These are phyloP conservation scores for Oscheius sp. DNA, from an alignment of 2,888 invertebrate species.

Conservation along the genomic window DNA sequence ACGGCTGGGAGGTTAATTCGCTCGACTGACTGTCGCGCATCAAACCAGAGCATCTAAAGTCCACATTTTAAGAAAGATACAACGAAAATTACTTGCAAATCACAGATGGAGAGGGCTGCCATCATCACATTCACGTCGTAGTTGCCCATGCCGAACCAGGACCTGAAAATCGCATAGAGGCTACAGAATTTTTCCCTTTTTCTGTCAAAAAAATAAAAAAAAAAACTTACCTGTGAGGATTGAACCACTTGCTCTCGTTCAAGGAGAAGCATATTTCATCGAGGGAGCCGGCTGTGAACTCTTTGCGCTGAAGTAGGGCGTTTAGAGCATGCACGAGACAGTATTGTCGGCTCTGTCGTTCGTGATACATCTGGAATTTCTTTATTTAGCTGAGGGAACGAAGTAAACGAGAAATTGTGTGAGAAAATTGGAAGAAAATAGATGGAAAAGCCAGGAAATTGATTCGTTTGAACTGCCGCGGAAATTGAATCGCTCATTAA, in stretches of 20 bases:
- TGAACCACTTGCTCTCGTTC: constrained; percentile 66
- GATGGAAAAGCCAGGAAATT: no score
- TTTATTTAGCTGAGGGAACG: no score
- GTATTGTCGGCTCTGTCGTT: constrained; percentile 65
- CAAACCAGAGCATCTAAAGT: constrained; percentile 52
- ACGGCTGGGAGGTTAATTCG: constrained; percentile 50
- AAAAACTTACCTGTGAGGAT: constrained; percentile 61
- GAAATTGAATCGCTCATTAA: no score
- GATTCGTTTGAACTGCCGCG: no score
- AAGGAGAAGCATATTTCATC: constrained; percentile 66
- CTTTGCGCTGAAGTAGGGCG: constrained; percentile 60
- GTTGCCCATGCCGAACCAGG: constrained; percentile 88
- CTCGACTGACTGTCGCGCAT: constrained; percentile 38
- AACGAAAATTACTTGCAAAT: constrained; percentile 41
- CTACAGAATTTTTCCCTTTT: neutral
- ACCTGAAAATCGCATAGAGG: constrained; percentile 49
- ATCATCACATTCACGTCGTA: constrained; percentile 98
- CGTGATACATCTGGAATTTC: constrained; percentile 60
- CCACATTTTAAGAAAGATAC: neutral
- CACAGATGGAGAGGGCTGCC: constrained; percentile 82
- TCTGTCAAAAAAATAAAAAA: neutral
- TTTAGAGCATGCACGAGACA: constrained; percentile 70
- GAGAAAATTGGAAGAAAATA: no score
- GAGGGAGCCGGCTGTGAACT: constrained; percentile 50
- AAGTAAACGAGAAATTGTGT: no score